A percentile compares a stretch with the other conserved stretches of the same genome.
Evolutionary conservation across 1,140 invertebrate genomes (phyloP).

Genomic region (Mesaphorura yosii): DNA sequence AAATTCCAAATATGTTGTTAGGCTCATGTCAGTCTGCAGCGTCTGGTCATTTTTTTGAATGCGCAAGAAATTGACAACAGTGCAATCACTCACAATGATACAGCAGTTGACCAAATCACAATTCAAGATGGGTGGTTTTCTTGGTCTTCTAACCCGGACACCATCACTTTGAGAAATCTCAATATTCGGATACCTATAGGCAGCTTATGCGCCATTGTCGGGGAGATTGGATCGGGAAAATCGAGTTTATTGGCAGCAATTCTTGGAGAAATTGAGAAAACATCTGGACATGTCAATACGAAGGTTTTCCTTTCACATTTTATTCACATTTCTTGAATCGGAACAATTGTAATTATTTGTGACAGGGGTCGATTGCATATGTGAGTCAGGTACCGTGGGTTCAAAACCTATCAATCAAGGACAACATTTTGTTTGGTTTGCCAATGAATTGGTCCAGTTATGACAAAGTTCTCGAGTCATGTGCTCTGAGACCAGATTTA

Average conservation of each 20-base stretch:
- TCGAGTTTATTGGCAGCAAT: conserved; percentile 44
- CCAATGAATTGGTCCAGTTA: too few species aligned
- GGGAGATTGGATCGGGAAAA: conserved; percentile 47
- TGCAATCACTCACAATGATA: too few species aligned
- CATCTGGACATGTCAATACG: conserved; percentile 36
- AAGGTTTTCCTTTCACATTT: conserved; percentile 34
- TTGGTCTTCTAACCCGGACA: conserved; percentile 44
- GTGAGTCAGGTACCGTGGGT: conserved; percentile 45
- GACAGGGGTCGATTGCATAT: conserved; percentile 39
- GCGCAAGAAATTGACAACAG: too few species aligned
- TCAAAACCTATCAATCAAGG: conserved; percentile 72
- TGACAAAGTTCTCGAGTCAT: conserved; percentile 67
- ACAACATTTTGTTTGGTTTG: conserved; percentile 75
- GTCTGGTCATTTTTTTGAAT: conserved; percentile 36
- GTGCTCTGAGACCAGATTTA: conserved; percentile 70
- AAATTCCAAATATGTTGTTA: too few species aligned
- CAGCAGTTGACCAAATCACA: conserved; percentile 50
- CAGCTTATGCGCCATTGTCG: conserved; percentile 44
- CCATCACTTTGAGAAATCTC: conserved; percentile 30
- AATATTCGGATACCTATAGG: conserved; percentile 32
- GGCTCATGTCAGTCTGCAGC: conserved; percentile 33
- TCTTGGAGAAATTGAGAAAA: conserved; percentile 41
- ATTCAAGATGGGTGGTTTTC: conserved; percentile 65
- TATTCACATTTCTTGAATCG: too few species aligned
- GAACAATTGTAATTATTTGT: too few species aligned